These are phyloP conservation scores for Pollachius pollachius DNA, from an alignment of 2,113 vertebrate genomes.

Conservation along the genomic window DNA sequence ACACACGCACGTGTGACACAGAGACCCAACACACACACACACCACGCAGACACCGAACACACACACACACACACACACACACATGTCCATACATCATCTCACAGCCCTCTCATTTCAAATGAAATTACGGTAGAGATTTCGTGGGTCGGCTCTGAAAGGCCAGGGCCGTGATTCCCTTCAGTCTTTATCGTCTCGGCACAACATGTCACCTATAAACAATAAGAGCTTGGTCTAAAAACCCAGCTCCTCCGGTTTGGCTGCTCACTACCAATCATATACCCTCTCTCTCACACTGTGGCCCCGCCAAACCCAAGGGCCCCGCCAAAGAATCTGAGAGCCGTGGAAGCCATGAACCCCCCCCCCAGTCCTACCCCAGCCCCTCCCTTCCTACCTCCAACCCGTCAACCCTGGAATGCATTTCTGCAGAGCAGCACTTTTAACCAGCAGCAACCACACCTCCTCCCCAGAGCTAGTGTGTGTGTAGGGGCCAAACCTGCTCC, in stretches of 20 bases:
- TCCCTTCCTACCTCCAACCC: constrained; percentile 18
- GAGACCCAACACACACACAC: neutral
- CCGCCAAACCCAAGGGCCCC: constrained; percentile 69
- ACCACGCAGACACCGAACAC: constrained; percentile 37
- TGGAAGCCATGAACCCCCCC: constrained; percentile 66
- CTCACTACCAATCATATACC: constrained; percentile 67
- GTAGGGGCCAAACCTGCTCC: too few relatives aligned
- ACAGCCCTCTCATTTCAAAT: constrained; percentile 40
- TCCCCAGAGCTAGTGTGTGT: too few relatives aligned
- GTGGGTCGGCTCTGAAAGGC: constrained; percentile 36
- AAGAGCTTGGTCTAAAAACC: constrained; percentile 55
- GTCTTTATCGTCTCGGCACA: constrained; percentile 51
- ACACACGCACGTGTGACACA: neutral
- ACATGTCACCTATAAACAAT: constrained; percentile 69
- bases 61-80: constrained; percentile 10
- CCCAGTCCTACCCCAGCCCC: constrained; percentile 29
- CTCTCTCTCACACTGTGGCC: constrained; percentile 51
- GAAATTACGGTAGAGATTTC: constrained; percentile 37
- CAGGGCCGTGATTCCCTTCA: constrained; percentile 54
- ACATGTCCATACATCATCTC: constrained; percentile 39
- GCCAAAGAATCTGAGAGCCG: constrained; percentile 77
- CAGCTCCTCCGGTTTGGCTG: constrained; percentile 67
- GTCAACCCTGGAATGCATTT: constrained; percentile 66
- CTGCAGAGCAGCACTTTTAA: constrained; percentile 74
- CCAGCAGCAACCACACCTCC: constrained; percentile 63